Base-by-base conservation (phyloP, 2,888 invertebrate species). In the Sinopyrophorus schimmeli region DNA sequence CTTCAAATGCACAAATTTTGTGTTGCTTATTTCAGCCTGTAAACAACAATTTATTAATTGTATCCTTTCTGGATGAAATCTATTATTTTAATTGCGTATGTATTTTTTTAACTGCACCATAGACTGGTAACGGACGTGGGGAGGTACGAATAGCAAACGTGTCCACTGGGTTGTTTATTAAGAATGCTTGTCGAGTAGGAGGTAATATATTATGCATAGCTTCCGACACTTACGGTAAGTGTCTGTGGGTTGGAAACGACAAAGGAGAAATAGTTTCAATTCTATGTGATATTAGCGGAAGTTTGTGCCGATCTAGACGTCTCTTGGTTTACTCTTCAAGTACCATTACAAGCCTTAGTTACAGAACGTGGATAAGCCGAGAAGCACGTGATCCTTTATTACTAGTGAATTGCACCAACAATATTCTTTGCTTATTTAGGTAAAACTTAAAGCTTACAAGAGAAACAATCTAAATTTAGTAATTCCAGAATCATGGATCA, bases 21-120 rank as follows among this genome's bases (percentile, higher is more conserved):
- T 84, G 84, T 65, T 89, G 90, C 70, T 78, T 82, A 35, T 92
- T 92, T 74, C 87, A 89, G 67, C 91, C 91, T 0, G 80, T 85
- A 30, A 92, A 92, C 68, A 91, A 91, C 67, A 92, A 92, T 72
- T 83, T 91, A 76, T 83, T 91, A 60, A 82, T 90, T 64, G 87
- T 87, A 86, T 84, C 84, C 83, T 84, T 81, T 24, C 18, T 30
- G 14, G 15, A 23, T 31, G 7, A 18, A 30, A 28, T 48, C 6
- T 11, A 20, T 9, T 1, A 16, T 14, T 38, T 5, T 6, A 32
- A 28, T 28, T 31, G 10, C 15, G 10, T 18, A 23, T 21, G 7
- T 38, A 14, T 27, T 43, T 61, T 61, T 65, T 69, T 66, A 68
- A 63, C 46, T 6, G 23, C 11, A 31, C 27, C 31, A 50, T 53